A percentile compares a stretch with the other conserved stretches of the same genome.
These are phyloP conservation scores for Pocillopora verrucosa DNA, from an alignment of 64 coral and sea anemone genomes.

Conservation along the genomic window DNA sequence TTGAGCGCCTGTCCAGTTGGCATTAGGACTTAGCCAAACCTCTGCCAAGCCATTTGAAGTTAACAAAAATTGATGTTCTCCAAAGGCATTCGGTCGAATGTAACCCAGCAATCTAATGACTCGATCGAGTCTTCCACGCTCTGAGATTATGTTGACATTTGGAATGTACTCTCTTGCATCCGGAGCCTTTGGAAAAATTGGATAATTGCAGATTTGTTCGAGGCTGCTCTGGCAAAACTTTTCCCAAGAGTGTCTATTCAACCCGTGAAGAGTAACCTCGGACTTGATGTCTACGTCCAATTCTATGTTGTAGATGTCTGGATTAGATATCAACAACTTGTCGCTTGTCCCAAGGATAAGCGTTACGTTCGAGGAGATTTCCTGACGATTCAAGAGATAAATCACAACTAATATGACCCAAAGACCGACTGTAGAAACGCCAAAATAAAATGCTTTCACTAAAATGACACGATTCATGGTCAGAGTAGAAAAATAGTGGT, in stretches of 20 bases:
- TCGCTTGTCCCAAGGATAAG: neutral
- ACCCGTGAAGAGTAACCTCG: neutral
- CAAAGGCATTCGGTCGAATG: neutral
- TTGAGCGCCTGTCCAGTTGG: neutral
- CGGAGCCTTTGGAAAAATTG: slow-evolving; percentile 24
- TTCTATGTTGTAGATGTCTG: neutral
- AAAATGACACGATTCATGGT: neutral
- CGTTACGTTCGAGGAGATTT: neutral
- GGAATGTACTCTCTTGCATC: neutral
- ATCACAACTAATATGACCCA: slow-evolving; percentile 15
- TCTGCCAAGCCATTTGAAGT: slow-evolving; percentile 30
- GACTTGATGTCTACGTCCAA: neutral
- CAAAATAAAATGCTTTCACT: neutral
- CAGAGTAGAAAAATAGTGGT: neutral
- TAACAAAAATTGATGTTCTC: slow-evolving; percentile 5
- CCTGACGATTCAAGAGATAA: slow-evolving; percentile 1
- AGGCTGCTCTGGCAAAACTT: neutral
- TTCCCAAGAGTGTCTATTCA: slow-evolving; percentile 33
- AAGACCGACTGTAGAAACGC: neutral
- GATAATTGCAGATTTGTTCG: slow-evolving; percentile 40
- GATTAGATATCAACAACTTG: neutral
- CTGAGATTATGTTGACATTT: neutral
- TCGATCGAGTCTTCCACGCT: neutral
- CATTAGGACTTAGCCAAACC: slow-evolving; percentile 11
- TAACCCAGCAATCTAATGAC: neutral